Conservation (phyloP, 2,888 invertebrate species). For the Caprella mutica region DNA sequence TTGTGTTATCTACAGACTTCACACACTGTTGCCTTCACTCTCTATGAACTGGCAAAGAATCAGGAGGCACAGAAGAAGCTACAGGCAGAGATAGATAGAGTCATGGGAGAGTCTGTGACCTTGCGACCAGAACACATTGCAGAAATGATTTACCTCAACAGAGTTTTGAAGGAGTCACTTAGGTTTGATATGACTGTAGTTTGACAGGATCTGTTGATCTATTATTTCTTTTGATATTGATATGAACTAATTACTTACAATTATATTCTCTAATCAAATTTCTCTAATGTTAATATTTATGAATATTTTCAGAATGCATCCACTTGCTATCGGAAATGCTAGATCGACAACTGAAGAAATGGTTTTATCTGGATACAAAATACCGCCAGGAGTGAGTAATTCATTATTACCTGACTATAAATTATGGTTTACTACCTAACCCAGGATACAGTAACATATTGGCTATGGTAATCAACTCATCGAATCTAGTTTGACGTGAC, state of each 20-base stretch:
- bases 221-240: too few species aligned
- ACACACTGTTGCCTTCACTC: slow-evolving; percentile 64
- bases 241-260: too few species aligned
- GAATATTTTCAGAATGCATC: slow-evolving; percentile 22
- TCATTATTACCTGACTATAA: too few species aligned
- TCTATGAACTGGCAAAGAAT: slow-evolving; percentile 60
- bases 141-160: slow-evolving; percentile 16
- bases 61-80: slow-evolving; percentile 55
- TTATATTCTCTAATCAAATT: too few species aligned
- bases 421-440: too few species aligned
- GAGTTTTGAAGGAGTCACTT: slow-evolving; percentile 21
- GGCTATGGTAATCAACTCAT: too few species aligned
- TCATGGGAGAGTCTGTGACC: slow-evolving; percentile 25
- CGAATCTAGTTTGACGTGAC: too few species aligned
- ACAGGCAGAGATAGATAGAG: slow-evolving; percentile 49
- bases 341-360: slow-evolving; percentile 13
- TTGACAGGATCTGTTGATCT: too few species aligned
- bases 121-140: slow-evolving; percentile 17
- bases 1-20: slow-evolving; percentile 50
- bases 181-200: slow-evolving; percentile 10
- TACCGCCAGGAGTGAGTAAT: slow-evolving; percentile 24
- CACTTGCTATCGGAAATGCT: slow-evolving; percentile 4
- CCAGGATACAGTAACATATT: too few species aligned
- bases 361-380: slow-evolving; percentile 16
- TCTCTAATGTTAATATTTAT: too few species aligned